Evolutionary conservation across 2,113 vertebrate species (phyloP).

Genomic region (Gallinago media): DNA sequence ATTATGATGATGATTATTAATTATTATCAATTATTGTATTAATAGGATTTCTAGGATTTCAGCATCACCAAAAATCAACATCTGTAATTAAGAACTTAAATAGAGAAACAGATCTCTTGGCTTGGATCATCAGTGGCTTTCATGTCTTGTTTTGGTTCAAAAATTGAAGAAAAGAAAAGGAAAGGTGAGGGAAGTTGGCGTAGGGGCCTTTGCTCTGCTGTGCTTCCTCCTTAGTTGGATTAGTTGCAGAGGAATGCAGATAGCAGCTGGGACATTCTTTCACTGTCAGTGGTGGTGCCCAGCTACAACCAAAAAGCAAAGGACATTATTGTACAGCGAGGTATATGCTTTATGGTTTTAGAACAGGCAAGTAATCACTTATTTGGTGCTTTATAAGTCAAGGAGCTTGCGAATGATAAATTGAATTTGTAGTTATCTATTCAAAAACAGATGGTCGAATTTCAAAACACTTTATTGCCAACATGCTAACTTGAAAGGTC

Average conservation of each 20-base stretch:
- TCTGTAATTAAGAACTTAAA: not conserved
- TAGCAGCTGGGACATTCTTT: not conserved
- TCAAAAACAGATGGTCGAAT: conserved; percentile 41
- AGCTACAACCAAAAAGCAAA: not conserved
- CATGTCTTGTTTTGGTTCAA: not conserved
- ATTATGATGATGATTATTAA: not conserved
- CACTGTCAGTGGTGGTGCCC: not conserved
- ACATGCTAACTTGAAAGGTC: conserved; percentile 29
- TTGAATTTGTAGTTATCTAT: conserved; percentile 49
- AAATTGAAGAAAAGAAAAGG: not conserved
- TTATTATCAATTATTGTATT: not conserved
- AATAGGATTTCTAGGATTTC: not conserved
- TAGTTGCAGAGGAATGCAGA: not conserved
- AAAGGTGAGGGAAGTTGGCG: accelerated
- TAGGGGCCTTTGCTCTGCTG: not conserved
- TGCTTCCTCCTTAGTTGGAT: not conserved
- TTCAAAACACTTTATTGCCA: conserved; percentile 42
- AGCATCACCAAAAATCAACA: not conserved
- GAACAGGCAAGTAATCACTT: not conserved
- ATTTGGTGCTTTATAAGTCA: not conserved
- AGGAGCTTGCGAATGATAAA: conserved; percentile 7
- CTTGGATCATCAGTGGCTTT: not conserved
- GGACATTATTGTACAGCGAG: not conserved
- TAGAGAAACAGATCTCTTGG: not conserved
- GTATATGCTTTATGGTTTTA: not conserved